Base-by-base conservation (phyloP, 1,140 invertebrate genomes). In the Cepaea nemoralis region DNA sequence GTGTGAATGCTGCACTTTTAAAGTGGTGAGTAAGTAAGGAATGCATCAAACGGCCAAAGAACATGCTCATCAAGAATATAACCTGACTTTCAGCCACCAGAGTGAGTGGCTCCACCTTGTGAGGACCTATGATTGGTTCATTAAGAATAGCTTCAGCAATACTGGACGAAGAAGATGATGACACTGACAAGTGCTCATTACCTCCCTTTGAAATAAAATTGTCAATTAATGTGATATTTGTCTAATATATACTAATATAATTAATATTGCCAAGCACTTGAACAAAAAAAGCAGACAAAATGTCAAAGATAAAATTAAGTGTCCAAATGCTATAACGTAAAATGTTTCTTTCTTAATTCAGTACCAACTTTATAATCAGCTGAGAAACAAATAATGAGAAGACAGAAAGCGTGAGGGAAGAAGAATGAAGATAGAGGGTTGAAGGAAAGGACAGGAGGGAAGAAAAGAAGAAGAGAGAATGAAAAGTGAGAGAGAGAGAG, bases 91-190 rank as follows among this genome's bases (percentile, higher is more conserved):
- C 59, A 63, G 27, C 12, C 59, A 31, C 59, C 27, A 31, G 5
- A 31, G n/a, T 63, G 27, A 27, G 59, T 63, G 59, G 33, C 27
- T 63, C 59, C n/a, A 27, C 27, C 2, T 31, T 63, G n/a, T 27
- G 59, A 31, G 59, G 59, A 63, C 1, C 2, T 31, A 63, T 27
- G 10, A 63, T 1, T 63, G 59, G 59, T 63, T 63, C 59, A 63
- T 63, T 63, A 31, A 63, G 59, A 63, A 63, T 63, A 63, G 59
- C 59, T 63, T 63, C 59, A 5, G 59, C 59, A 63, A 63, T 63
- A 31, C 59, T 40, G 35, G 69, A 71, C 24, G 37, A 40, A 1
- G 69, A 71, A 24, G 67, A 70, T 10, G 69, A 71, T 40, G 75
- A 50, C 33, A 50, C 12, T 37, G 45, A 59, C 35, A 31, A 37